These are phyloP conservation scores for Carpatolechia fugitivella DNA, from an alignment of 2,888 invertebrate species.

Conservation along the genomic window DNA sequence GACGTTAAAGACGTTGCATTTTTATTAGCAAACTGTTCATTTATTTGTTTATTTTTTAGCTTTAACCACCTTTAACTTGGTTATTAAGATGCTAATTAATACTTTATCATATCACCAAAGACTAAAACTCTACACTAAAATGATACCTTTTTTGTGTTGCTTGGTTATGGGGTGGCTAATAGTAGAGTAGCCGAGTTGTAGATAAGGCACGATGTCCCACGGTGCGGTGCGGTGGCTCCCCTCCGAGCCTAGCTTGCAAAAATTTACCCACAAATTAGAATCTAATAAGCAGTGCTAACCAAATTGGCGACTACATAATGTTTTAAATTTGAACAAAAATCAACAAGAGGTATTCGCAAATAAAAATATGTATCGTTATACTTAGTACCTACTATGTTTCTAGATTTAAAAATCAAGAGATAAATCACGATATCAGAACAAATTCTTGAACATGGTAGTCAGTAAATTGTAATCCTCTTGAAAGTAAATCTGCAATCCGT, in stretches of 20 bases:
- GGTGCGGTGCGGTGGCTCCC: conserved; percentile 31
- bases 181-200: conserved; percentile 24
- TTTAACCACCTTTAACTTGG: too few relatives aligned
- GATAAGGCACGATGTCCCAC: conserved; percentile 64
- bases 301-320: neutral
- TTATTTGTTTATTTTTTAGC: too few relatives aligned
- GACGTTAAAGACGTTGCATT: neutral
- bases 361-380: too few relatives aligned
- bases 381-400: too few relatives aligned
- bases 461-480: conserved; percentile 14
- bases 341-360: neutral
- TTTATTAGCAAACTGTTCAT: neutral
- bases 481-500: conserved; percentile 38
- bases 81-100: too few relatives aligned
- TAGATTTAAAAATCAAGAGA: too few relatives aligned
- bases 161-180: neutral
- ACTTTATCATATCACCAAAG: too few relatives aligned
- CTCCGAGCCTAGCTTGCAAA: conserved; percentile 37
- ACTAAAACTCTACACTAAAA: too few relatives aligned
- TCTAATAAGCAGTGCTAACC: conserved; percentile 8
- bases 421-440: neutral
- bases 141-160: neutral
- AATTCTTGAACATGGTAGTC: neutral
- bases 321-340: conserved; percentile 3
- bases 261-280: conserved; percentile 24